These are phyloP conservation scores for Odocoileus virginianus DNA, from an alignment of 2,113 vertebrate genomes.

Conservation along the genomic window DNA sequence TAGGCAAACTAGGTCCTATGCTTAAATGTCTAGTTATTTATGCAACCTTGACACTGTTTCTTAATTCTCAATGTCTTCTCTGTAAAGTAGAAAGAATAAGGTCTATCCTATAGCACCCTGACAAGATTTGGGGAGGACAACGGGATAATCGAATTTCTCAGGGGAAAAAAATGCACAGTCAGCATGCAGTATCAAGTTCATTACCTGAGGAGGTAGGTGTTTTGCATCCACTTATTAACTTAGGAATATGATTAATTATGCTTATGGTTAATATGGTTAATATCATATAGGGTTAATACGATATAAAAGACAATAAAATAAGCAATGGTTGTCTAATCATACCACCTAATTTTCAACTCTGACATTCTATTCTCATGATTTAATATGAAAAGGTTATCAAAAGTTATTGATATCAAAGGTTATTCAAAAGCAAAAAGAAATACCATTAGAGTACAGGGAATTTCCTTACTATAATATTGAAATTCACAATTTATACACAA, in stretches of 20 bases:
- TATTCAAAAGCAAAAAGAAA: constrained; percentile 15
- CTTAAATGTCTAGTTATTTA: neutral
- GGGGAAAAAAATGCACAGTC: neutral
- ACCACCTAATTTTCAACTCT: constrained; percentile 24
- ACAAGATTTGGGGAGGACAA: neutral
- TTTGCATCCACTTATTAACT: constrained; percentile 19
- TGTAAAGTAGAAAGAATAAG: neutral
- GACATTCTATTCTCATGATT: neutral
- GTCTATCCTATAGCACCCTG: neutral
- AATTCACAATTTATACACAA: constrained; percentile 36
- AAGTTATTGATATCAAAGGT: neutral
- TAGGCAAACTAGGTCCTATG: neutral
- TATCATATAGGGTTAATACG: neutral
- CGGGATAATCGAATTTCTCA: constrained; percentile 1
- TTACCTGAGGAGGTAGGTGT: neutral
- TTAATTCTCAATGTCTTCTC: neutral
- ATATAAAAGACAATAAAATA: constrained; percentile 47
- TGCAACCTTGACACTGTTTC: neutral
- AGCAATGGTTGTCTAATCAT: constrained; percentile 17
- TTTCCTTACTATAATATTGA: constrained; percentile 1
- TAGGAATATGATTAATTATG: neutral
- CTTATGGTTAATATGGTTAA: neutral
- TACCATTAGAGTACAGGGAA: neutral
- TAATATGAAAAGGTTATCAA: constrained; percentile 26
- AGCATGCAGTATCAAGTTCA: neutral